Conservation (phyloP, 2,888 invertebrate genomes). For the Pyrochroa serraticornis region DNA sequence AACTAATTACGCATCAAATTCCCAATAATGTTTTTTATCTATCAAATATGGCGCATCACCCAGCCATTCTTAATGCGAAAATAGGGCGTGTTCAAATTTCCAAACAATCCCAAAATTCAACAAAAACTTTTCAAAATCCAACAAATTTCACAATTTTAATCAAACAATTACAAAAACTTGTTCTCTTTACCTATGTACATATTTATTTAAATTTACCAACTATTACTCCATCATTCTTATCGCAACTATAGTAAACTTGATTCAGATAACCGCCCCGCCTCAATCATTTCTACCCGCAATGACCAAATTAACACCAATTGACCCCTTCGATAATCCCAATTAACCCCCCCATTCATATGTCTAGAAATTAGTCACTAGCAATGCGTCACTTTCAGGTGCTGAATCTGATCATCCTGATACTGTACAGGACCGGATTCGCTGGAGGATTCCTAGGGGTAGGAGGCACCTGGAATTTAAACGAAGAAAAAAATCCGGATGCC, state of each 20-base stretch:
- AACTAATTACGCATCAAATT: too few relatives aligned
- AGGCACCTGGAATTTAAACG: constrained; percentile 89
- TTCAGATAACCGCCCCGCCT: constrained; percentile 12
- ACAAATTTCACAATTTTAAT: background rate
- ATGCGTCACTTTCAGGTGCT: constrained; percentile 66
- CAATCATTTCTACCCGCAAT: constrained; percentile 8
- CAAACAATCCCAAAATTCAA: background rate
- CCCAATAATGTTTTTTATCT: constrained; percentile 12
- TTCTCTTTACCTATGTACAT: background rate
- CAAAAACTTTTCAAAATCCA: too few relatives aligned
- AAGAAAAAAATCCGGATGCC: constrained; percentile 85
- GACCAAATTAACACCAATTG: constrained; percentile 25
- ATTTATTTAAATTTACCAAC: background rate
- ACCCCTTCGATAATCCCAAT: constrained; percentile 7
- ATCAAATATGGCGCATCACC: background rate
- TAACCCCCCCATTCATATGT: constrained; percentile 9
- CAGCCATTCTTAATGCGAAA: constrained; percentile 18
- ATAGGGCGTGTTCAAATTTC: constrained; percentile 2
- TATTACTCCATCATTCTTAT: background rate
- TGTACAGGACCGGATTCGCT: constrained; percentile 82
- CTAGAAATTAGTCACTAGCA: constrained; percentile 5
- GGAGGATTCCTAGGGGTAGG: constrained; percentile 87
- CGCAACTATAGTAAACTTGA: background rate
- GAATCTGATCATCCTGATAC: constrained; percentile 78
- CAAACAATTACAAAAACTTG: background rate